Evolutionary conservation across 2,888 invertebrate genomes (phyloP).

Genomic region (Idaea biselata): DNA sequence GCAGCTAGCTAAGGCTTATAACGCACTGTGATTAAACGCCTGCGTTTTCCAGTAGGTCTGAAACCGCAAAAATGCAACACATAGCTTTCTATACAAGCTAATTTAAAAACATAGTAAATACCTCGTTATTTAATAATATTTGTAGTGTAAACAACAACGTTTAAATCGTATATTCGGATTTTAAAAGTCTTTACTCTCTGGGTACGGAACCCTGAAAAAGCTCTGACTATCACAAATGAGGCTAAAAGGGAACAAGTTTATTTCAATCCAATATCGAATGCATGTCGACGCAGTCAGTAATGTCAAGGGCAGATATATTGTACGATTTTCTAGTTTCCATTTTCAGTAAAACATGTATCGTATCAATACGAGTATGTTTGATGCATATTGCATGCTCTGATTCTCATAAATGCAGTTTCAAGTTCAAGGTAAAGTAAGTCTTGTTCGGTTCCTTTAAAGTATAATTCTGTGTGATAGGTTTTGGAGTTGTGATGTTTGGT

Average conservation of each 20-base stretch:
- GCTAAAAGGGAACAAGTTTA: not conserved
- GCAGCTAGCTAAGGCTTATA: too few relatives aligned
- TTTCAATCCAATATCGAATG: conserved; percentile 5
- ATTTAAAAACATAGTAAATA: too few relatives aligned
- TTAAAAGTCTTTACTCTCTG: too few relatives aligned
- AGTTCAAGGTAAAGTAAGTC: conserved; percentile 18
- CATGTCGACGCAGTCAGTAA: conserved; percentile 49
- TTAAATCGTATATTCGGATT: too few relatives aligned
- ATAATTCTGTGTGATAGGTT: conserved; percentile 26
- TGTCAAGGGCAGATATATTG: conserved; percentile 63
- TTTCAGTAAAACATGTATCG: conserved; percentile 73
- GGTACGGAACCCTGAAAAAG: not conserved
- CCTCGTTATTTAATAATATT: too few relatives aligned
- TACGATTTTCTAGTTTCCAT: conserved; percentile 75
- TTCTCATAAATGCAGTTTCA: conserved; percentile 23
- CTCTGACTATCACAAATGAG: not conserved
- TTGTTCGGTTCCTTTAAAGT: conserved; percentile 27
- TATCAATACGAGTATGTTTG: conserved; percentile 42
- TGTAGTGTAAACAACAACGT: too few relatives aligned
- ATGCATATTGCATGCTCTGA: conserved; percentile 30
- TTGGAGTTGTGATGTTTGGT: conserved; percentile 33
- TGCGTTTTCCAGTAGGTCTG: too few relatives aligned
- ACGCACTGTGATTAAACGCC: too few relatives aligned
- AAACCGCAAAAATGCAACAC: too few relatives aligned
- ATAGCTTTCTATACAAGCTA: too few relatives aligned